Base-by-base conservation (phyloP, 2,113 vertebrate genomes). In the Seriola dumerili region DNA sequence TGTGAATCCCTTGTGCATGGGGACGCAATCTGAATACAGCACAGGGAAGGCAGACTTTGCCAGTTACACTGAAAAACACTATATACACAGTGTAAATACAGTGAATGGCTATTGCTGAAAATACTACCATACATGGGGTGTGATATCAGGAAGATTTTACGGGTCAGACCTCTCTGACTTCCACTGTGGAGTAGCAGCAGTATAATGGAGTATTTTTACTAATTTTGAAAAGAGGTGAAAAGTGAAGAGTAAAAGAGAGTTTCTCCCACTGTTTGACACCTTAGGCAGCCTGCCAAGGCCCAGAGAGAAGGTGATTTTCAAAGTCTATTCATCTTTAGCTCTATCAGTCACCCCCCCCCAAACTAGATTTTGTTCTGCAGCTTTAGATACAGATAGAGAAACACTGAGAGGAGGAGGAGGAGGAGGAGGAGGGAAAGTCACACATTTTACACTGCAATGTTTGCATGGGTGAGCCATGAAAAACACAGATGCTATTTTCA, bases 401-500 rank as follows among this genome's bases (percentile, higher is more conserved):
- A 44, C 36, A 48, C 58, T 46, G 0, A 75, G 17, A 68, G n/a
- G n/a, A 4, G 44, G 8, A 72, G 11, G 32, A 32, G 42, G 10
- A 69, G 50, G 9, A 19, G 40, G 48, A 61, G 94, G 93, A 95
- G 95, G 87, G 95, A 96, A 96, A 96, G 95, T 96, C 96, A 96
- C 95, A 94, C 94, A 95, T 96, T 96, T 96, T 95, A 96, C 95
- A 92, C 94, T 91, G 96, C 95, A 89, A 95, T 95, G 96, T 96
- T 96, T 96, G 96, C 96, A 96, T 96, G 96, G 96, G 94, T 95
- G 96, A 96, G 94, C 96, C 96, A 96, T 96, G 96, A 97, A 96
- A 97, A 97, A 96, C 97, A 96, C 97, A 97, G 96, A 97, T 97
- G 96, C 97, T 97, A 96, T 97, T 98, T 98, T 96, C 96, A 97